phyloP scores from a whole-genome alignment of 2,888 invertebrate species.

The Syritta pipiens region DNA sequence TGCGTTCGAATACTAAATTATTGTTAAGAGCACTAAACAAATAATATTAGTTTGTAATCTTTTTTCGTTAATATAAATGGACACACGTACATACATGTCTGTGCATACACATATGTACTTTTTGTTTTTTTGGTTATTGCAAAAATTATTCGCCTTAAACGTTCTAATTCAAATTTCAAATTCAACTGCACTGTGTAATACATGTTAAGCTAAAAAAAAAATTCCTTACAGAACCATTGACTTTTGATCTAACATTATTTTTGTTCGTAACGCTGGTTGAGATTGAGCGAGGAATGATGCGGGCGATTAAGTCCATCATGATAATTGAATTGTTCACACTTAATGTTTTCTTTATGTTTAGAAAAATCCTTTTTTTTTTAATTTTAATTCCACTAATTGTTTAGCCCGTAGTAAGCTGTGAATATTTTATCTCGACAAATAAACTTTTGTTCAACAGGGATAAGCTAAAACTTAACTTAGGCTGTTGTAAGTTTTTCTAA shows the following conservation, averaged over 20 bases:
- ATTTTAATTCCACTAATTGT: not conserved
- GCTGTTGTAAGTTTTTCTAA: not conserved
- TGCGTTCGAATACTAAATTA: conserved; percentile 56
- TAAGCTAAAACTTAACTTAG: not conserved
- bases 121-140: not conserved
- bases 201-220: conserved; percentile 41
- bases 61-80: too few relatives aligned
- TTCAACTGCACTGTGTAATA: conserved; percentile 32
- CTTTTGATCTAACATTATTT: conserved; percentile 12
- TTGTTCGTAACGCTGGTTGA: too few relatives aligned
- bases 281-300: too few relatives aligned
- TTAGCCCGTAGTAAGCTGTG: conserved; percentile 5
- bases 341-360: not conserved
- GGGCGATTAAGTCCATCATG: too few relatives aligned
- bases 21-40: conserved; percentile 46
- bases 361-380: not conserved
- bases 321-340: not conserved
- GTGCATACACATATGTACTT: conserved; percentile 12
- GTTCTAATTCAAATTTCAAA: conserved; percentile 8
- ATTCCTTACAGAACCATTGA: conserved; percentile 28
- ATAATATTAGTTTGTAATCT: conserved; percentile 48
- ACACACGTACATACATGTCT: conserved; percentile 13
- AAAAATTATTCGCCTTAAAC: conserved; percentile 19
- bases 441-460: conserved; percentile 6
- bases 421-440: conserved; percentile 6